A percentile compares a stretch with the other conserved stretches of the same genome.
phyloP scores from a whole-genome alignment of 2,797 vertebrate species.

The Notolabrus celidotus region DNA sequence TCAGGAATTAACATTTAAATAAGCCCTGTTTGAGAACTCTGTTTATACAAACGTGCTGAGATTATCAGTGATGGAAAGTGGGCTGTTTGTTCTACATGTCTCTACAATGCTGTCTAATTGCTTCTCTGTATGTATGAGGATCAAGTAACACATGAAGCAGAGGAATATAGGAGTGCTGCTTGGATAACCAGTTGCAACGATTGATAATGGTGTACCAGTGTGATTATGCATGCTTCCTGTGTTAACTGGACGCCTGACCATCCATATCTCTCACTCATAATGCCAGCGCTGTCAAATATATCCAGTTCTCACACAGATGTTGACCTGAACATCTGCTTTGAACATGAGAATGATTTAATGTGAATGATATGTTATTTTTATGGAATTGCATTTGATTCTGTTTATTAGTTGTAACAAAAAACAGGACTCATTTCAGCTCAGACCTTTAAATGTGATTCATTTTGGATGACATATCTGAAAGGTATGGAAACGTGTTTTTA shows the following conservation, averaged over 20 bases:
- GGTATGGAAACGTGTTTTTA: too few relatives aligned
- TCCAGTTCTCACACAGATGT: neutral
- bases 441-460: neutral
- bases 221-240: conserved; percentile 29
- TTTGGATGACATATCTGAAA: neutral
- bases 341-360: too few relatives aligned
- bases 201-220: conserved; percentile 12
- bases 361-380: too few relatives aligned
- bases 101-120: neutral
- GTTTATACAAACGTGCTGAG: neutral
- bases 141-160: neutral
- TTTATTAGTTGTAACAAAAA: too few relatives aligned
- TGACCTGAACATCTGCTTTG: too few relatives aligned
- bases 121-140: neutral
- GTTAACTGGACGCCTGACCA: conserved; percentile 29
- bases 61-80: neutral
- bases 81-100: neutral
- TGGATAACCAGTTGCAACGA: conserved; percentile 4
- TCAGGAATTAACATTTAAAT: neutral
- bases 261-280: conserved; percentile 10
- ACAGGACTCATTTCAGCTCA: too few relatives aligned
- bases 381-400: too few relatives aligned
- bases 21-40: neutral
- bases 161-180: neutral
- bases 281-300: neutral